Conservation (phyloP, 2,888 invertebrate genomes). For the Geotrupes spiniger region DNA sequence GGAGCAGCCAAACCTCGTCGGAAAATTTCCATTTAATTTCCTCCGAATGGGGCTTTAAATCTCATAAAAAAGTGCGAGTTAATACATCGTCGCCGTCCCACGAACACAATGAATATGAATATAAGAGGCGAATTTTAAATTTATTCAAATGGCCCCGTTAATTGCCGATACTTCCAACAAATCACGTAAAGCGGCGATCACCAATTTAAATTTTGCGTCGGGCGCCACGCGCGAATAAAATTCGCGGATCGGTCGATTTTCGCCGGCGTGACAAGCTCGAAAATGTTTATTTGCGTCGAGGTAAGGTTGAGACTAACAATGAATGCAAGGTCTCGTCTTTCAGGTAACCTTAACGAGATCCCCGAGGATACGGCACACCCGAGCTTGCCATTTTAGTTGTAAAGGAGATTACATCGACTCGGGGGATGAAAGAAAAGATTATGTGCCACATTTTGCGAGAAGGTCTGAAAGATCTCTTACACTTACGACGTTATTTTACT, state of each 20-base stretch:
- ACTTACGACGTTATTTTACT: no score
- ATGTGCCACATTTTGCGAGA: slow-evolving; percentile 8
- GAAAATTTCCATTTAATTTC: no score
- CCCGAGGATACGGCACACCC: slow-evolving; percentile 21
- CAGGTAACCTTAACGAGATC: slow-evolving; percentile 23
- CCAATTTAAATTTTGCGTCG: slow-evolving; percentile 8
- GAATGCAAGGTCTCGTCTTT: slow-evolving; percentile 23
- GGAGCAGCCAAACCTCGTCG: no score
- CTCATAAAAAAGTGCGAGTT: no score
- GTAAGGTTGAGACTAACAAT: slow-evolving; percentile 16
- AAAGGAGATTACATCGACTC: slow-evolving; percentile 21
- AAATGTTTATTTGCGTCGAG: slow-evolving; percentile 19
- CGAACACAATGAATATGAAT: no score
- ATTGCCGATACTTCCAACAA: no score
- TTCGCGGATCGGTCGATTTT: neutral
- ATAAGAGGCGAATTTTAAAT: no score
- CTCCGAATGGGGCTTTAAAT: no score
- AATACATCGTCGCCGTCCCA: no score
- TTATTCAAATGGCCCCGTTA: no score
- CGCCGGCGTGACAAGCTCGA: slow-evolving; percentile 13
- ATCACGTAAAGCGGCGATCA: slow-evolving; percentile 1
- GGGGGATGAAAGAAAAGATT: slow-evolving; percentile 20
- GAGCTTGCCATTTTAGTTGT: slow-evolving; percentile 22
- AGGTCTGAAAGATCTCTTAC: slow-evolving; percentile 4
- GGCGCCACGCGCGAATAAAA: neutral